These are phyloP conservation scores for Ifrita kowaldi DNA, from an alignment of 2,113 vertebrate species.

Conservation along the genomic window DNA sequence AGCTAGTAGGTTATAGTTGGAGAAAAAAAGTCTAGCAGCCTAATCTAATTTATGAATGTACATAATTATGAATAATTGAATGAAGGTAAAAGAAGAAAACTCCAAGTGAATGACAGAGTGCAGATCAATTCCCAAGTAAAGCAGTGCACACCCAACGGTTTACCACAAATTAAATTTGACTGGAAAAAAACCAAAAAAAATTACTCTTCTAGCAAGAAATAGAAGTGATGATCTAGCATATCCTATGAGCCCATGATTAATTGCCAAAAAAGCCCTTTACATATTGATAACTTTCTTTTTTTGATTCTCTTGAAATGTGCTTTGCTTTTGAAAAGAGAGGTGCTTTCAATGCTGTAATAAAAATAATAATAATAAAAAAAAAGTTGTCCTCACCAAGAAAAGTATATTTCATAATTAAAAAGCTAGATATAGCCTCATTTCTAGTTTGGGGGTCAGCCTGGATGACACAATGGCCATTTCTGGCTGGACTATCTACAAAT, in stretches of 20 bases:
- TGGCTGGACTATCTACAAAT: constrained; percentile 15
- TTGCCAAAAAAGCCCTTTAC: constrained; percentile 20
- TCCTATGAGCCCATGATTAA: constrained; percentile 21
- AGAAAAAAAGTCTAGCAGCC: neutral
- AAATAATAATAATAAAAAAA: neutral
- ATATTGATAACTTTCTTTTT: neutral
- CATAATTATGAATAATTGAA: constrained; percentile 11
- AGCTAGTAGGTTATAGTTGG: neutral
- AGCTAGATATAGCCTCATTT: constrained; percentile 13
- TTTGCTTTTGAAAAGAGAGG: constrained; percentile 4
- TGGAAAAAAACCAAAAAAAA: neutral
- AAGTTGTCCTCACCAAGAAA: constrained; percentile 18
- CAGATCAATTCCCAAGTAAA: constrained; percentile 25
- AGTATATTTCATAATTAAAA: constrained; percentile 57
- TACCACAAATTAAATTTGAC: constrained; percentile 51
- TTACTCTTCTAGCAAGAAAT: constrained; percentile 23
- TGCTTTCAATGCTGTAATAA: neutral
- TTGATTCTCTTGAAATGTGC: neutral
- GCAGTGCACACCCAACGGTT: neutral
- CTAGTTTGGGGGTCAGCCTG: constrained; percentile 8
- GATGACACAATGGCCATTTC: constrained; percentile 42
- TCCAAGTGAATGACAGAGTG: neutral
- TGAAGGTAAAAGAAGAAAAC: neutral
- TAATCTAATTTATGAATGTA: constrained; percentile 14
- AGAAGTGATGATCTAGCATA: constrained; percentile 33